Evolutionary conservation across 1,140 invertebrate genomes (phyloP), one percentile per base, ranked within the genome.

Genomic region (Lordiphosa mommai): DNA sequence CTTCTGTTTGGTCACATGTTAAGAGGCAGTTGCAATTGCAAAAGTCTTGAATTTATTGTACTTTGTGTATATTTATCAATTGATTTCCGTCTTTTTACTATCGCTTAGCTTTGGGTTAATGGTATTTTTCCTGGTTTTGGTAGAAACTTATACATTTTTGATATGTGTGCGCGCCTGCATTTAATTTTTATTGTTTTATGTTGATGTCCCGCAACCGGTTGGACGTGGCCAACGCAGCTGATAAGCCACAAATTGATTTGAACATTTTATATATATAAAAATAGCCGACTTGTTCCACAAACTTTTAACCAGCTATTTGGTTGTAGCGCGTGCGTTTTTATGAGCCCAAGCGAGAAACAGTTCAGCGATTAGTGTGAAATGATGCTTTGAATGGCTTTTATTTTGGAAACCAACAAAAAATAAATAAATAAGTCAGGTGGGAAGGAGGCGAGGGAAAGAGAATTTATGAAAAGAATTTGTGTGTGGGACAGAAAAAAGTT

Each of bases 111-210:
- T 60, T 58, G 23, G 8, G 8, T 27, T 10, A 29, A 29, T 29
- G 6, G 5, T 34, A 12, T 34, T 13, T 16, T 40, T 40, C 9
- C 14, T 16, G 6, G 10, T 10, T 13, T 3, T 4, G 9, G 1
- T n/a, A 10, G 0, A 41, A 17, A 17, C 14, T 3, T 17, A 23
- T 10, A 4, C 5, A 40, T 10, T 40, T n/a, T 3, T 23, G 5
- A 12, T 23, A 23, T 37, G 17, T 40, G 17, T 40, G 17, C 10
- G 38, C 14, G 17, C 27, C 20, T 46, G 29, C 43, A 10, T 33
- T 47, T 30, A 36, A 48, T 48, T 48, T 34, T 34, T 48, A 48
- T 48, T 48, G 16, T 34, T 48, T 20, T 34, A 34, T 33, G 29
- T 48, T 48, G 13, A 20, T 36, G 29, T 48, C 29, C 16, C 16